phyloP scores from a whole-genome alignment of 2,113 vertebrate species.

The Thunnus maccoyii region DNA sequence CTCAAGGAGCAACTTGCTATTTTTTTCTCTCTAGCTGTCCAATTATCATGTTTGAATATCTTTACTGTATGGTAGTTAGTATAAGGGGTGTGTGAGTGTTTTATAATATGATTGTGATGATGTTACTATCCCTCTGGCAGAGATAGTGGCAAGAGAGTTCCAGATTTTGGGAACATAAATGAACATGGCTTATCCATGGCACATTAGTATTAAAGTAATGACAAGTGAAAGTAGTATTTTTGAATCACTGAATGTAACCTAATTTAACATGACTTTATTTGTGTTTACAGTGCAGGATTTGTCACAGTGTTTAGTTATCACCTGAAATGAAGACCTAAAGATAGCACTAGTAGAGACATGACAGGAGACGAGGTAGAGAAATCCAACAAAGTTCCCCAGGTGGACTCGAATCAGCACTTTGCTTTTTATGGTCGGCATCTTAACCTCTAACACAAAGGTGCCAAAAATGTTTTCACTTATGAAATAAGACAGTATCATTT shows the following conservation, averaged over 20 bases:
- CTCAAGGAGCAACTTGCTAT: no score
- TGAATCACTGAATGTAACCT: background rate
- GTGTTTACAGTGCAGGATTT: background rate
- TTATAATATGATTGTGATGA: background rate
- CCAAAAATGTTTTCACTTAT: no score
- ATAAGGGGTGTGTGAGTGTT: background rate
- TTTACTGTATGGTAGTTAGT: background rate
- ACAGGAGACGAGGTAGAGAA: no score
- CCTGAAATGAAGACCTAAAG: no score
- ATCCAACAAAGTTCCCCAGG: no score
- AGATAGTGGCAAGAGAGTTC: background rate
- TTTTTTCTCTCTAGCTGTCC: slow-evolving; percentile 30
- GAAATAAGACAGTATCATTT: no score
- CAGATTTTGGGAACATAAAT: slow-evolving; percentile 15
- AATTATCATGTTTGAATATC: slow-evolving; percentile 30
- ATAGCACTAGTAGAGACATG: no score
- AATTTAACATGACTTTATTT: background rate
- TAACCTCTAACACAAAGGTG: no score
- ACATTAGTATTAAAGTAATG: slow-evolving; percentile 16
- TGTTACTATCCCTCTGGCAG: background rate
- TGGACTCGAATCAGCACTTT: no score
- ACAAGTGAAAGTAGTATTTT: background rate
- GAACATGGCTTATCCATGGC: background rate
- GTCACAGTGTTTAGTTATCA: background rate
- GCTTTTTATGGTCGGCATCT: no score